A percentile compares a stretch with the other conserved stretches of the same genome.
Conservation (phyloP, 2,113 vertebrate genomes). For the Triplophysa dalaica region DNA sequence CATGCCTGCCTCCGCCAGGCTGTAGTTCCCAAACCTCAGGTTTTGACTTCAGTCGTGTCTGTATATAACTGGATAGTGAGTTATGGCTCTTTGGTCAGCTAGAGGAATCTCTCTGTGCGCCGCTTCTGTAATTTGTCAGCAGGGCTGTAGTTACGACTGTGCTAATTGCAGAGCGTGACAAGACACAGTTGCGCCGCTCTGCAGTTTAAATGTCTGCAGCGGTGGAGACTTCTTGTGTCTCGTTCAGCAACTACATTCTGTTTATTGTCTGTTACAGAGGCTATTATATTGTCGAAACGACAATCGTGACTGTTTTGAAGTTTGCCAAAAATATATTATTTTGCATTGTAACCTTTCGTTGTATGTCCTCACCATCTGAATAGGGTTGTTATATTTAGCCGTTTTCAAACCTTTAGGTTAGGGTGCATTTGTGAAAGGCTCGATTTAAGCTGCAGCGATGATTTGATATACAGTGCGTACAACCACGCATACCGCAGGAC, state of each 20-base stretch:
- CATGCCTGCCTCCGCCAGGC: conserved; percentile 38
- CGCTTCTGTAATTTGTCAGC: conserved; percentile 74
- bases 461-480: background rate
- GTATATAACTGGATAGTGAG: conserved; percentile 26
- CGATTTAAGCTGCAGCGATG: background rate
- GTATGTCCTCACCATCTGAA: conserved; percentile 7
- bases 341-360: background rate
- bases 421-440: background rate
- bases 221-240: conserved; percentile 57
- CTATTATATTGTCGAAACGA: background rate
- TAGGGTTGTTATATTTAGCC: conserved; percentile 1
- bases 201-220: conserved; percentile 66
- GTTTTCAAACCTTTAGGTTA: background rate
- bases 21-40: conserved; percentile 40
- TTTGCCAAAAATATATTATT: background rate
- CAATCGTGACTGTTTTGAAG: conserved; percentile 28
- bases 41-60: conserved; percentile 39
- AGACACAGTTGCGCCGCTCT: conserved; percentile 61
- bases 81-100: conserved; percentile 57
- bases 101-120: conserved; percentile 60
- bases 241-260: background rate
- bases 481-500: conserved; percentile 16
- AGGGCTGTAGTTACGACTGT: conserved; percentile 72
- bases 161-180: conserved; percentile 74
- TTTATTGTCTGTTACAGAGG: conserved; percentile 20